Base-by-base conservation (phyloP, 2,888 invertebrate genomes). In the Parnassius mnemosyne region DNA sequence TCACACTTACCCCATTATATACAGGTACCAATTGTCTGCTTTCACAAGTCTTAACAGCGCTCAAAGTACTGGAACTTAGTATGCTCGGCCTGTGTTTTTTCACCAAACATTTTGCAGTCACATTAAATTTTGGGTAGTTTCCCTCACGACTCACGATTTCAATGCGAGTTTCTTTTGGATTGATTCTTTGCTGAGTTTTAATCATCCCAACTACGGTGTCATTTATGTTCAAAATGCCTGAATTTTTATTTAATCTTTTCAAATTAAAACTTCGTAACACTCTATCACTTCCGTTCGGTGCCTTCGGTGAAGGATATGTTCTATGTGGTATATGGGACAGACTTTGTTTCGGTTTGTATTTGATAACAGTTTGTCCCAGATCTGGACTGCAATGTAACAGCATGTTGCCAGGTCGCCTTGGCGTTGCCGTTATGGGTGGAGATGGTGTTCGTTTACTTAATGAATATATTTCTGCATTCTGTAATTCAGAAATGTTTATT, bases 261-360 rank as follows among this genome's bases (percentile, higher is more conserved):
- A 70, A 42, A 54, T 72, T 76, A 57, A 69, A 85, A 66, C 87
- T 88, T 10, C 87, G 73, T 3, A 89, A 68, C 0, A 86, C 80
- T 66, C 86, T 68, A 58, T 84, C 84, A 55, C 82, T 81, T 0
- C 67, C 50, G 20, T 53, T 65, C 0, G 60, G 56, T 58, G 63
- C 63, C 3, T 10, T 60, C 2, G 16, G 54, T 0, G 56, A 25
- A n/a, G 41, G 53, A 11, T 12, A 65, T 57, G 58, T 69, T 65
- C 11, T 65, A 20, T 41, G n/a, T 57, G 46, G 10, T 53, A 16
- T 46, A 3, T 61, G 59, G 11, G 70, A 44, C 34, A 71, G 2
- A 42, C 57, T 71, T n/a, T 66, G 66, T 56, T 68, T 66, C 11
- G 71, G 51, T 16, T 69, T 69, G 53, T 69, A 69, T n/a, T 69